Evolutionary conservation across 2,113 vertebrate species (phyloP), one percentile per base, ranked within the genome.

Genomic region (Cyanoramphus novaezelandiae): DNA sequence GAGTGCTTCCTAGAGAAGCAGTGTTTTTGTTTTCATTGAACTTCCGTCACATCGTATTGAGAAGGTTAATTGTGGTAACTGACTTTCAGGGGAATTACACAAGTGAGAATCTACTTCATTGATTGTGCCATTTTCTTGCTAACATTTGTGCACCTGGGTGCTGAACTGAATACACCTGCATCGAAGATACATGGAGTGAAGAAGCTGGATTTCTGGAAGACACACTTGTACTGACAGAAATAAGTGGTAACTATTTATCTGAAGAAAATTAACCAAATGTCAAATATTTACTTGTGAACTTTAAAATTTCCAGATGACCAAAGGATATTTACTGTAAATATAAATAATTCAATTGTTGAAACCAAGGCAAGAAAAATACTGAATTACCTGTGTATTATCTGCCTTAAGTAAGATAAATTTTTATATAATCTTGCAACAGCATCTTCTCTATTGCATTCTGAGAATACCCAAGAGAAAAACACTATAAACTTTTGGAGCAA

Each of bases 11-110:
- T 82, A 47, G 85, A 92, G 59, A 53, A 92, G 24, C 74, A 72
- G 63, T 79, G 77, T 91, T 92, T 87, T 93, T 94, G 82, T 92
- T 92, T 94, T 87, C 86, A 80, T 50, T 96, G 91, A 96, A 91
- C 46, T 92, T 76, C 80, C 95, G 65, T 83, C 67, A 83, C 35
- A 87, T 69, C 47, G n/a, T n/a, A 20, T 80, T 86, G 69, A 92
- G 82, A 96, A 97, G 41, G 74, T 96, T 96, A 96, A 90, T 44
- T 88, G 76, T 83, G 43, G 92, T 94, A 88, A 76, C 52, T 50
- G 4, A 11, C 68, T 96, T 89, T 91, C 88, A 35, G 3, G 44
- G 23, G 52, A 96, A 75, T 89, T 60, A 59, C 13, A 82, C 9
- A 41, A 43, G 25, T 81, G 75, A 85, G 28, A 64, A 92, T 89